Conservation (phyloP, 2,113 vertebrate genomes). For the Numenius arquata region DNA sequence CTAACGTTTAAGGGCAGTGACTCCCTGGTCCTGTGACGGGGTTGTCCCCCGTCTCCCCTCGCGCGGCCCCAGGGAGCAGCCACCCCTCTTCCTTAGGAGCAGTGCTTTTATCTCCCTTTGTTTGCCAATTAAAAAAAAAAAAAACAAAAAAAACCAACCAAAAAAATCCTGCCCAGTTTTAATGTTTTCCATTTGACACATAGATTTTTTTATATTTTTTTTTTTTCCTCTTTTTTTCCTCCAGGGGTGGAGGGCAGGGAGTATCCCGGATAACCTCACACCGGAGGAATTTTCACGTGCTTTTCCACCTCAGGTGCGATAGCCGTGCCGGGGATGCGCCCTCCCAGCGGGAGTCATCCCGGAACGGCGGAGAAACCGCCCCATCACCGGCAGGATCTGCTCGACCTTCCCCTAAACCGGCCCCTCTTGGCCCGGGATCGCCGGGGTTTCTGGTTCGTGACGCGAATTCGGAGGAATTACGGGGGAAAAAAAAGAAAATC, state of each 20-base stretch:
- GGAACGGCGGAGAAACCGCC: rapidly evolving
- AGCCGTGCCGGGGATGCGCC: background rate
- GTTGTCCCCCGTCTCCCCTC: constrained; percentile 36
- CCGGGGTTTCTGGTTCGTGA: rapidly evolving
- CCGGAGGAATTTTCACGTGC: background rate
- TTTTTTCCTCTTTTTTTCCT: background rate
- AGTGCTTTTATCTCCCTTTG: constrained; percentile 57
- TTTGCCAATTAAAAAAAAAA: background rate
- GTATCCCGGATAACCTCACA: background rate
- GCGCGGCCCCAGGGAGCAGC: no score
- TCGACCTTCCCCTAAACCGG: background rate
- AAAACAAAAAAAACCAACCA: background rate
- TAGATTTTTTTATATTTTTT: background rate
- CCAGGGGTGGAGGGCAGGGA: background rate
- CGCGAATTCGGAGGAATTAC: rapidly evolving
- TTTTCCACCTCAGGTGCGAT: background rate
- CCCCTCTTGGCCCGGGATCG: background rate
- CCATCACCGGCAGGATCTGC: rapidly evolving
- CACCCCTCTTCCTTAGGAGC: background rate
- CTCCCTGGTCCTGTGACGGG: constrained; percentile 23
- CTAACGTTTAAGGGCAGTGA: background rate
- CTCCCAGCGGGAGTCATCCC: rapidly evolving
- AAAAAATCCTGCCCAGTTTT: background rate
- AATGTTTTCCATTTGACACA: background rate
- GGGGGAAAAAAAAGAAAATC: no score